Conservation (phyloP, 2,888 invertebrate species). For the Ophion costatus region DNA sequence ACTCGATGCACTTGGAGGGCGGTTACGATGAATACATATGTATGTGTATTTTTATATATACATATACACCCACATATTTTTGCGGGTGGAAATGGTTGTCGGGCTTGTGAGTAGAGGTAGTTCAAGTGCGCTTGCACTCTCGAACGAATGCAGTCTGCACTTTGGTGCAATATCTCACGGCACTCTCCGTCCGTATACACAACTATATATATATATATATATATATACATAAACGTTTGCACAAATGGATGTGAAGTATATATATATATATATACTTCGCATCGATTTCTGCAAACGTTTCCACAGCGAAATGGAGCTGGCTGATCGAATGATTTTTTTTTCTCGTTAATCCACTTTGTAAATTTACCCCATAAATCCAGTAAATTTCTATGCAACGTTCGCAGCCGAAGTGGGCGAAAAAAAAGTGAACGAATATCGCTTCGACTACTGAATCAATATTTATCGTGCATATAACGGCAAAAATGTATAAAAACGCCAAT, state of each 20-base stretch:
- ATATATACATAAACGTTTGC: not conserved
- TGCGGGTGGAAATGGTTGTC: constrained; percentile 27
- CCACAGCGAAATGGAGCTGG: constrained; percentile 17
- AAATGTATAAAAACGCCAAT: not conserved
- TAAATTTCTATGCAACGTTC: constrained; percentile 4
- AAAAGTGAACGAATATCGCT: not conserved
- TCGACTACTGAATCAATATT: not conserved
- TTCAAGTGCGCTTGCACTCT: constrained; percentile 44
- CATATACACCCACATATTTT: not conserved
- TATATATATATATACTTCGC: constrained; percentile 13
- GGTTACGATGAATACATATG: constrained; percentile 19
- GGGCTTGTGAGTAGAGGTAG: constrained; percentile 27
- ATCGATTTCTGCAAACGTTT: constrained; percentile 38
- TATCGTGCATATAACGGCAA: not conserved
- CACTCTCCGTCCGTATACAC: constrained; percentile 20
- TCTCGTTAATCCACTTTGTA: constrained; percentile 25
- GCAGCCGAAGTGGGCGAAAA: not conserved
- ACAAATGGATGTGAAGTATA: not conserved
- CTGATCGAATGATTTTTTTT: constrained; percentile 5
- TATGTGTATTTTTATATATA: not conserved
- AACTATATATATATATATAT: not conserved
- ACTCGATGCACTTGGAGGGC: constrained; percentile 30
- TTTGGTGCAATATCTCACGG: constrained; percentile 50
- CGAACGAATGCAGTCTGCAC: constrained; percentile 43
- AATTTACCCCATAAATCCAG: constrained; percentile 4